phyloP scores from a whole-genome alignment of 2,888 invertebrate genomes.

The Xiphydria camelus region DNA sequence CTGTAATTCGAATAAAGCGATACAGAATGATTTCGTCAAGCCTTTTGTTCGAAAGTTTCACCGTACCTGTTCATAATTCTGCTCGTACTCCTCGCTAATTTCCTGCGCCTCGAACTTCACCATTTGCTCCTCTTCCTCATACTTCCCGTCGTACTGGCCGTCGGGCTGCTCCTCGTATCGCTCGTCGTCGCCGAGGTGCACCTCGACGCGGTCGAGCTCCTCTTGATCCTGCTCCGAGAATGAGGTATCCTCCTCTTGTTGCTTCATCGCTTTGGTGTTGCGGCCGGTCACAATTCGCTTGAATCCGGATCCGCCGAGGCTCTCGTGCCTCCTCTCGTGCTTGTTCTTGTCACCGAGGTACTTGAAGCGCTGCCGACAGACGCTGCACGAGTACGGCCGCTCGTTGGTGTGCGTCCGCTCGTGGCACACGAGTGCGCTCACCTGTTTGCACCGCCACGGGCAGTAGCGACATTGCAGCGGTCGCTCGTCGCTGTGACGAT shows the following conservation, averaged over 20 bases:
- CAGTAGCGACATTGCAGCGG: slow-evolving; percentile 52
- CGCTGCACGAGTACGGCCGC: slow-evolving; percentile 52
- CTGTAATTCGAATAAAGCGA: too few relatives aligned
- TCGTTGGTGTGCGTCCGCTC: slow-evolving; percentile 55
- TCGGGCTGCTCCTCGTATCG: slow-evolving; percentile 11
- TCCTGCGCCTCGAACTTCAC: slow-evolving; percentile 28
- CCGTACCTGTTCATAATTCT: slow-evolving; percentile 37
- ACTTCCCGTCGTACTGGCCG: slow-evolving; percentile 6
- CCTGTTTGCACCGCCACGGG: slow-evolving; percentile 54
- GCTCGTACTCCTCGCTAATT: slow-evolving; percentile 34
- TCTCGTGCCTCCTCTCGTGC: slow-evolving; percentile 53
- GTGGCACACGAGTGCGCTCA: slow-evolving; percentile 55
- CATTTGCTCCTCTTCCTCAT: slow-evolving; percentile 2
- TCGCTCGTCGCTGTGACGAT: slow-evolving; percentile 52
- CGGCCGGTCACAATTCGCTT: slow-evolving; percentile 51
- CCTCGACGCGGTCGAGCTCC: slow-evolving; percentile 24
- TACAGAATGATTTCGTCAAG: too few relatives aligned
- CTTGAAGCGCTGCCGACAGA: slow-evolving; percentile 52
- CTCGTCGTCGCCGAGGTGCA: slow-evolving; percentile 5
- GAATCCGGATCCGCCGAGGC: slow-evolving; percentile 53
- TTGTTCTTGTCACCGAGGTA: slow-evolving; percentile 56
- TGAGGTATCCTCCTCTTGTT: slow-evolving; percentile 29
- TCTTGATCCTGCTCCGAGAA: slow-evolving; percentile 41
- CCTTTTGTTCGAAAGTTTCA: slow-evolving; percentile 24
- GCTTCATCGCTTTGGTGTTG: slow-evolving; percentile 33